These are phyloP conservation scores for Drosophila lini DNA, from an alignment of 1,140 invertebrate genomes.

Conservation along the genomic window DNA sequence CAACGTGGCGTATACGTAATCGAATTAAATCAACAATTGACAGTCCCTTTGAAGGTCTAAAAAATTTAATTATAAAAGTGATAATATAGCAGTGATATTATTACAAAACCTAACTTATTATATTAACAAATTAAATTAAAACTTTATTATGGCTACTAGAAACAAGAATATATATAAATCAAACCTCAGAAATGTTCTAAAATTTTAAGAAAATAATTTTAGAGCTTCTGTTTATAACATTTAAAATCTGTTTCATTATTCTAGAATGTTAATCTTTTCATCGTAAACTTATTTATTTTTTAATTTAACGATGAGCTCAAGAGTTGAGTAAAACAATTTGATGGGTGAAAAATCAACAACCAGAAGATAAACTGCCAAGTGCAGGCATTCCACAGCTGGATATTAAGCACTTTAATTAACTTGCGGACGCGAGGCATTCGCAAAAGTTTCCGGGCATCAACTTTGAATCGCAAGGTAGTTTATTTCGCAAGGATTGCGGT, in stretches of 20 bases:
- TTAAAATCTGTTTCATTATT: not conserved
- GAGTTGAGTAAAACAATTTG: not conserved
- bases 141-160: too few relatives aligned
- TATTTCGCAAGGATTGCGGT: slow-evolving; percentile 72
- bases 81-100: not conserved
- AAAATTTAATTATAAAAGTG: not conserved
- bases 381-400: slow-evolving; percentile 39
- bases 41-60: not conserved
- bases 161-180: not conserved
- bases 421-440: slow-evolving; percentile 74
- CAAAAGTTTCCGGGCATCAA: slow-evolving; percentile 75
- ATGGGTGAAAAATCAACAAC: slow-evolving; percentile 36
- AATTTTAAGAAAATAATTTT: not conserved
- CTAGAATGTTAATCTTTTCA: not conserved
- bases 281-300: not conserved
- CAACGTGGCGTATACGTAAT: slow-evolving; percentile 32
- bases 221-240: not conserved
- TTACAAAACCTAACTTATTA: not conserved
- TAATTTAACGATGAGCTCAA: not conserved
- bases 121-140: not conserved
- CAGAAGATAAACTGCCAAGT: slow-evolving; percentile 44
- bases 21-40: slow-evolving; percentile 21
- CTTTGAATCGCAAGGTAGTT: slow-evolving; percentile 82
- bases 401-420: slow-evolving; percentile 82
- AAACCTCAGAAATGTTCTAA: not conserved